Conservation (phyloP, 2,113 vertebrate species). For the Jacana jacana region DNA sequence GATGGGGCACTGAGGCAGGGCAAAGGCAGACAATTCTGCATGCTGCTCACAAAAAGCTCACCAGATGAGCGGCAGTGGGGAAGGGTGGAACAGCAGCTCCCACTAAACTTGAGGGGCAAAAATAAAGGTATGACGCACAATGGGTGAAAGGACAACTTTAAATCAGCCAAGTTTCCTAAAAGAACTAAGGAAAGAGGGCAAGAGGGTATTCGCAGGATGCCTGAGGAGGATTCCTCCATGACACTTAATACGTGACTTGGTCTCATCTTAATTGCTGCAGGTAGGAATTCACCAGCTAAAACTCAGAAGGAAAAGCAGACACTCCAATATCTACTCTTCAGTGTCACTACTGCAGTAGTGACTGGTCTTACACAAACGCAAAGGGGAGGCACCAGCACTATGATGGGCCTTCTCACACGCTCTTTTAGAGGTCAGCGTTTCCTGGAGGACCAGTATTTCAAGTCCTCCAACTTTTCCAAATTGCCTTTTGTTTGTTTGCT, state of each 20-base stretch:
- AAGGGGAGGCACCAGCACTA: background rate
- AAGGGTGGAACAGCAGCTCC: background rate
- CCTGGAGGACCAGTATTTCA: background rate
- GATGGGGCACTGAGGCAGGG: background rate
- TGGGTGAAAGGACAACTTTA: background rate
- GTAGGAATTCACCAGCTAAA: background rate
- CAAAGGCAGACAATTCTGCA: background rate
- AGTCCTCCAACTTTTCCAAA: background rate
- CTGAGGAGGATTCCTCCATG: background rate
- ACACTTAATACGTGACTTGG: background rate
- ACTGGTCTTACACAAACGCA: accelerated
- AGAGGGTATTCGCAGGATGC: background rate
- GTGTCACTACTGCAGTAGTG: accelerated
- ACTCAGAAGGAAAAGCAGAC: background rate
- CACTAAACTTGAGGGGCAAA: accelerated
- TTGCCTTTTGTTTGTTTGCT: background rate
- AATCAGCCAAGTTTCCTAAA: background rate
- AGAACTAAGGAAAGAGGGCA: background rate
- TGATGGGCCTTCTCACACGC: accelerated
- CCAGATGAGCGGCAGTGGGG: background rate
- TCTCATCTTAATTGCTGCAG: background rate
- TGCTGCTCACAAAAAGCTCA: background rate
- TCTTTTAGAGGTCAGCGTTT: accelerated
- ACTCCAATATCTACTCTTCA: too few relatives aligned
- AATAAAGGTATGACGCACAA: background rate